A percentile compares a stretch with the other conserved stretches of the same genome.
These are phyloP conservation scores for Lagopus muta DNA, from an alignment of 2,113 vertebrate species.

Conservation along the genomic window DNA sequence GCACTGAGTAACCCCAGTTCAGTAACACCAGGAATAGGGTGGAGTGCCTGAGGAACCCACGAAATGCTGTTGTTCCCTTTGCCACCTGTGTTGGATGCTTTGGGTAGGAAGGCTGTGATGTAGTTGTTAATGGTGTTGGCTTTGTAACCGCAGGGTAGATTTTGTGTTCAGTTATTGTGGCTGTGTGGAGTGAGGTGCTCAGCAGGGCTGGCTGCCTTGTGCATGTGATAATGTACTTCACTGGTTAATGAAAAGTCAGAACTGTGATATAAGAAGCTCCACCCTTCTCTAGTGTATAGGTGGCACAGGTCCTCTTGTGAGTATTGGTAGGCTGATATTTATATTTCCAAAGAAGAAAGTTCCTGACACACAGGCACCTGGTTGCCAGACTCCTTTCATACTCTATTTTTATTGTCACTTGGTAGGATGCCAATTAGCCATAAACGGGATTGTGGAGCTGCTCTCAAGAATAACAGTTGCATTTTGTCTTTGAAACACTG, in stretches of 20 bases:
- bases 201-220: background rate
- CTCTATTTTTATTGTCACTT: background rate
- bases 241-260: background rate
- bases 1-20: accelerated
- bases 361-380: background rate
- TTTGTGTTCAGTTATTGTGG: background rate
- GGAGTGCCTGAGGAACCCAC: background rate
- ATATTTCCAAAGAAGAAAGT: background rate
- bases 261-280: background rate
- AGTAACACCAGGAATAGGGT: background rate
- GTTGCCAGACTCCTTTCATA: background rate
- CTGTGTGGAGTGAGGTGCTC: background rate
- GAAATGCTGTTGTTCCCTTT: background rate
- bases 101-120: no score
- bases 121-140: background rate
- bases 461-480: background rate
- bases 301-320: background rate
- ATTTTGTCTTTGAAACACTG: background rate
- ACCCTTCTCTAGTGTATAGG: background rate
- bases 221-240: background rate
- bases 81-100: accelerated
- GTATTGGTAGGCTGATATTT: background rate
- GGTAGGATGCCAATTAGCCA: background rate
- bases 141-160: background rate
- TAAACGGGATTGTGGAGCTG: background rate